Conservation (phyloP, 2,888 invertebrate species). For the Drosophila anomelani region DNA sequence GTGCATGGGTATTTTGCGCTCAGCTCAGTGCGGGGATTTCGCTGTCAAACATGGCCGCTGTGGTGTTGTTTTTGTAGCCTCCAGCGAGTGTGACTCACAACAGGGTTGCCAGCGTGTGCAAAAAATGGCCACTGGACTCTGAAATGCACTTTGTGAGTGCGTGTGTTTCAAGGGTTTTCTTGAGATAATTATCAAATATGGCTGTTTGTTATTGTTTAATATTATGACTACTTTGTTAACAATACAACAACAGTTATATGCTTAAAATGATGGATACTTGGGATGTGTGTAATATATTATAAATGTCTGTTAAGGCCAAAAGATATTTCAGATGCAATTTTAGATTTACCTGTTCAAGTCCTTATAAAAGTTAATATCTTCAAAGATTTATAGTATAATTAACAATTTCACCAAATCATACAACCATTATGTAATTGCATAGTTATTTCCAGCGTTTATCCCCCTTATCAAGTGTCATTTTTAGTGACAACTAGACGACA, state of each 20-base stretch:
- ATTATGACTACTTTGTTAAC: neutral
- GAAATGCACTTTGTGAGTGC: slow-evolving; percentile 8
- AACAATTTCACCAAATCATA: neutral
- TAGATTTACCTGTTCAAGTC: neutral
- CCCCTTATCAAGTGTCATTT: slow-evolving; percentile 40
- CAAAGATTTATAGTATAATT: neutral
- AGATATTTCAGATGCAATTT: neutral
- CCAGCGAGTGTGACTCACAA: slow-evolving; percentile 62
- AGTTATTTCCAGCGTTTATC: slow-evolving; percentile 5
- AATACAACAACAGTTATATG: neutral
- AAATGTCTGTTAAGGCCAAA: neutral
- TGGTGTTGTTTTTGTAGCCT: slow-evolving; percentile 53
- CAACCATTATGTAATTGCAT: slow-evolving; percentile 4
- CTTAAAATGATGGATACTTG: neutral
- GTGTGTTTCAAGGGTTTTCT: slow-evolving; percentile 7
- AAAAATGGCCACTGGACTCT: slow-evolving; percentile 21
- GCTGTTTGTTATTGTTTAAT: neutral
- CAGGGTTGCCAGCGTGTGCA: slow-evolving; percentile 56
- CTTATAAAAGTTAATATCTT: too few relatives aligned
- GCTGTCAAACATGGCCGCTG: slow-evolving; percentile 80
- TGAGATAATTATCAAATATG: neutral
- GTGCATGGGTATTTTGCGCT: slow-evolving; percentile 72
- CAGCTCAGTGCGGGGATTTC: slow-evolving; percentile 65
- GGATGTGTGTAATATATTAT: neutral
- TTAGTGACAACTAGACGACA: slow-evolving; percentile 15